Evolutionary conservation across 2,797 vertebrate genomes (phyloP).

Genomic region (Brotogeris chrysoptera): DNA sequence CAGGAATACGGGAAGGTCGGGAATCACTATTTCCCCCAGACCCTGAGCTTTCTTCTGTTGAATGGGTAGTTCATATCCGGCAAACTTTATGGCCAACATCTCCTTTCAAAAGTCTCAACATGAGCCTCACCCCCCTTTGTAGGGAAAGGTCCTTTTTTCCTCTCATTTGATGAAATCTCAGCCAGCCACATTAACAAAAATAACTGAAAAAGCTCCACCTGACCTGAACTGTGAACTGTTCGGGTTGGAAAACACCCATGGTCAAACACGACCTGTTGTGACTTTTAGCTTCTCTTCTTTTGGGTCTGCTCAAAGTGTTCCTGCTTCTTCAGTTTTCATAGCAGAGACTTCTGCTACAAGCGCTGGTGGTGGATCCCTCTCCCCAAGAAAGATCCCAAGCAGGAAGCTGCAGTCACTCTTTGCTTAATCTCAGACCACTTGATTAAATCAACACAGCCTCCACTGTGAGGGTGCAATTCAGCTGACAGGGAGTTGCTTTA

Average conservation of each 20-base stretch:
- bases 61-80: not conserved
- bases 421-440: not conserved
- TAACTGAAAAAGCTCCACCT: not conserved
- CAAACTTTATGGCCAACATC: not conserved
- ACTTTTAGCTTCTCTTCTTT: not conserved
- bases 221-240: not conserved
- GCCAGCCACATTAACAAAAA: not conserved
- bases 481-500: not conserved
- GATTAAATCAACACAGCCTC: not conserved
- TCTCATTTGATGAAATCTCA: not conserved
- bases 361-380: not conserved
- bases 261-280: not conserved
- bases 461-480: not conserved
- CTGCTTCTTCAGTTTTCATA: not conserved
- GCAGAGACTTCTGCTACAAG: not conserved
- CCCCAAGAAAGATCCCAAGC: not conserved
- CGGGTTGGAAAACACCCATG: not conserved
- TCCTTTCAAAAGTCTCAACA: not conserved
- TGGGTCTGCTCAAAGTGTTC: not conserved
- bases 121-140: not conserved
- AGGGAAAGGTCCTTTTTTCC: not conserved
- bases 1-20: not conserved
- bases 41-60: not conserved
- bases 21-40: rapidly evolving
- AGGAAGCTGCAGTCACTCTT: not conserved